Base-by-base conservation (phyloP, 2,888 invertebrate genomes). In the Rhamnusium bicolor region DNA sequence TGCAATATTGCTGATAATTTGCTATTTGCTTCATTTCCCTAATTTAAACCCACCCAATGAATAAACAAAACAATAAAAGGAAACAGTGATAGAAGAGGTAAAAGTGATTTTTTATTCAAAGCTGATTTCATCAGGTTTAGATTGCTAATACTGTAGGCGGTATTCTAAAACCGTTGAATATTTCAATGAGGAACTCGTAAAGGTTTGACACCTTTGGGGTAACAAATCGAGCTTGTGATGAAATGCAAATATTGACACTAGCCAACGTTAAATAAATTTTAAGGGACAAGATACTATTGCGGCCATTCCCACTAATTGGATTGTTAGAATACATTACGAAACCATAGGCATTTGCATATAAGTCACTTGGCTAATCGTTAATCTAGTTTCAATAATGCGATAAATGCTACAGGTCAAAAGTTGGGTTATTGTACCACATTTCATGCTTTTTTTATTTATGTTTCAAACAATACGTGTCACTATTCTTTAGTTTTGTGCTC, bases 181-280 rank as follows among this genome's bases (percentile, higher is more conserved):
- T 77, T 68, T 68, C 56, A 68, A 47, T 7, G 51, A 58, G 49
- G 5, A 60, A 47, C 29, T 47, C 79, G 74, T 76, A 79, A 79
- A 81, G 80, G 82, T 76, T 79, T 80, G 81, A 81, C 79, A 82
- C 83, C 84, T 82, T 82, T 81, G 69, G 80, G 79, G 76, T 82
- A 81, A 83, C 83, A 84, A 84, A 84, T 84, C 82, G 83, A 83
- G 80, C 83, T 79, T 83, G 80, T 83, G 83, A 84, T 84, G 82
- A 84, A 84, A 84, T 84, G 83, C 83, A 83, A 84, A 84, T 84
- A 84, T 84, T 84, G 81, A 82, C 80, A 82, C 78, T 78, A 69
- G 75, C 66, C 62, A 56, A 58, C 69, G 67, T 79, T 73, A 75
- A 79, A 77, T 75, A 72, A 72, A 63, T 75, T 77, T 73, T 70